phyloP scores from a whole-genome alignment of 2,113 vertebrate genomes.

The Tor tambroides region DNA sequence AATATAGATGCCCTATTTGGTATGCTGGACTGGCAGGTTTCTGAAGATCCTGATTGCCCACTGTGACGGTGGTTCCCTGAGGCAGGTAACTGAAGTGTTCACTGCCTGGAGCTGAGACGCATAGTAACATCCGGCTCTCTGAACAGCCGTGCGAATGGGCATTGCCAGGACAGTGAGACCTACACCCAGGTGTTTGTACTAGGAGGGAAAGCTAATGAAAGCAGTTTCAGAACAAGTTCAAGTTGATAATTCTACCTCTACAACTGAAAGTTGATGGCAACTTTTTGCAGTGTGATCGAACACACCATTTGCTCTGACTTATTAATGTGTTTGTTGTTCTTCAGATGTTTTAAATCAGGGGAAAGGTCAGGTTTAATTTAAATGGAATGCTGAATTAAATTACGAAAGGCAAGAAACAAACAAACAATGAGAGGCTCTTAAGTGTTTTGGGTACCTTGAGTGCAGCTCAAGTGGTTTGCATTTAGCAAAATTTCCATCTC shows the following conservation, averaged over 20 bases:
- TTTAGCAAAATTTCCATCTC: not conserved
- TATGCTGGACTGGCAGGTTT: slow-evolving; percentile 26
- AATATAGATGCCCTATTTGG: slow-evolving; percentile 4
- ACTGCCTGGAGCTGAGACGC: slow-evolving; percentile 6
- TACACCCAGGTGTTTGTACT: slow-evolving; percentile 28
- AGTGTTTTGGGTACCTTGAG: not conserved
- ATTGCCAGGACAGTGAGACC: slow-evolving; percentile 37
- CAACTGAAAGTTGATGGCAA: not conserved
- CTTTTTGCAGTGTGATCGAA: not conserved
- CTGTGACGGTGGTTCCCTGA: slow-evolving; percentile 34
- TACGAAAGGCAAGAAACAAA: not conserved
- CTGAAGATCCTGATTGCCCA: slow-evolving; percentile 17
- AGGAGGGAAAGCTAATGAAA: not conserved
- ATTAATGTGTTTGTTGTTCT: not conserved
- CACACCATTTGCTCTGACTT: not conserved
- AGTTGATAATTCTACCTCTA: not conserved
- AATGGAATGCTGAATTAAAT: not conserved
- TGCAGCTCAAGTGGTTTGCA: not conserved
- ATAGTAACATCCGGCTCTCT: slow-evolving; percentile 59
- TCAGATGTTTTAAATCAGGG: not conserved
- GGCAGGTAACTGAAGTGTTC: slow-evolving; percentile 32
- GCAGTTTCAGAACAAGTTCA: not conserved
- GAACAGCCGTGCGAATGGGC: slow-evolving; percentile 30
- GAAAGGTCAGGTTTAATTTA: not conserved
- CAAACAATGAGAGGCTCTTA: not conserved